A percentile compares a stretch with the other conserved stretches of the same genome.
Conservation (phyloP, 2,113 vertebrate genomes). For the Tetrax tetrax region DNA sequence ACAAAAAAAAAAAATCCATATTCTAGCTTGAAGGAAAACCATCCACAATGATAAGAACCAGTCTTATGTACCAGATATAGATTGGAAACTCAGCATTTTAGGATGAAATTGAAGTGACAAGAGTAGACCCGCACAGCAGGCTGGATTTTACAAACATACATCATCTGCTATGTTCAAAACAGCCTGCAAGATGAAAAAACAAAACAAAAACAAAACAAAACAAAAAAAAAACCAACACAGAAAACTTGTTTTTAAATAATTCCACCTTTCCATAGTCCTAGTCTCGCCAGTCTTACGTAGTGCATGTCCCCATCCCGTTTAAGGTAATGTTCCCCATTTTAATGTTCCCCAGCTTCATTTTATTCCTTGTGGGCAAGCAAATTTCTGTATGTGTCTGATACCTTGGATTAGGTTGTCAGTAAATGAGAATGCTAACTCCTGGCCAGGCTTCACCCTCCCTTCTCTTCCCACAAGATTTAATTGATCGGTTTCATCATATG, state of each 20-base stretch:
- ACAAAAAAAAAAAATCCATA: background rate
- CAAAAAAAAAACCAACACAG: background rate
- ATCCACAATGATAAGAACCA: background rate
- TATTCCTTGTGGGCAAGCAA: background rate
- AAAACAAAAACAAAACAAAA: too few species aligned
- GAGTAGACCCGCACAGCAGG: background rate
- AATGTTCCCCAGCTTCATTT: background rate
- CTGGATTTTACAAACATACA: background rate
- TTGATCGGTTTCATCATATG: conserved; percentile 83
- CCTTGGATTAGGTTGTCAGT: background rate
- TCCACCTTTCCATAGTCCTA: background rate
- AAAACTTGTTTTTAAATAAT: background rate
- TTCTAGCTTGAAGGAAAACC: background rate
- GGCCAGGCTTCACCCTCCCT: background rate
- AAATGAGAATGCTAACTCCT: conserved; percentile 13
- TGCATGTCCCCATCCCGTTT: background rate
- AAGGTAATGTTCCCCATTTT: background rate
- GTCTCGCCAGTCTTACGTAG: background rate
- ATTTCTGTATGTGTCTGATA: background rate
- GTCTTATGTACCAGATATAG: background rate
- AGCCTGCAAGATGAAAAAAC: background rate
- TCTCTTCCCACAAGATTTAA: conserved; percentile 68
- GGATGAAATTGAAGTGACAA: background rate
- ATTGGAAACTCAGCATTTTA: background rate
- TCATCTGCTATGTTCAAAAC: background rate